Percentiles rank a stretch among this genome's conserved stretches.
These are phyloP conservation scores for Drosophila lini DNA, from an alignment of 1,140 invertebrate species.

Conservation along the genomic window DNA sequence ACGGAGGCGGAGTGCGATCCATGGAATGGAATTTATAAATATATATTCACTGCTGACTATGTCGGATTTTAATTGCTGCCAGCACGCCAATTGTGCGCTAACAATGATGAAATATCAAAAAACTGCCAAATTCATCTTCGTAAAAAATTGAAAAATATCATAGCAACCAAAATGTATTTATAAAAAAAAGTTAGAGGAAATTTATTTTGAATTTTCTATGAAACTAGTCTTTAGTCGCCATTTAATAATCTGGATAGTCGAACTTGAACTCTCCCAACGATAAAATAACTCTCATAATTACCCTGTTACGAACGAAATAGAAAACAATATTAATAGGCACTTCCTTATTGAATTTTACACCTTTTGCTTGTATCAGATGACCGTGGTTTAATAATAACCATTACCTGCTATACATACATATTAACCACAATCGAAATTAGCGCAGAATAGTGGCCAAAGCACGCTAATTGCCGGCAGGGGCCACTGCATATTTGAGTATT, in stretches of 20 bases:
- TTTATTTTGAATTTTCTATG: neutral
- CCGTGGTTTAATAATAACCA: slow-evolving; percentile 11
- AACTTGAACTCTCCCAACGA: neutral
- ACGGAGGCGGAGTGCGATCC: neutral
- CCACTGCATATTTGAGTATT: neutral
- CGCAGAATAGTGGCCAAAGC: neutral
- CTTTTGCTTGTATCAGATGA: neutral
- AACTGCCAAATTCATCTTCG: neutral
- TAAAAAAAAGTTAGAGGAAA: neutral
- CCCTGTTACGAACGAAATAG: neutral
- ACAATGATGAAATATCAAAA: slow-evolving; percentile 25
- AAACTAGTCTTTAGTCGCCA: neutral
- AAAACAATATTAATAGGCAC: neutral
- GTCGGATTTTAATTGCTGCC: slow-evolving; percentile 31
- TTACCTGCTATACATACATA: neutral
- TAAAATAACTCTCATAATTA: neutral
- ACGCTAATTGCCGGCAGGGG: slow-evolving; percentile 39
- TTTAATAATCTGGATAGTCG: too few relatives aligned
- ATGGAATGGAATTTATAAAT: slow-evolving; percentile 23
- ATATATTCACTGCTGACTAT: slow-evolving; percentile 3
- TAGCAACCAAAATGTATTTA: neutral
- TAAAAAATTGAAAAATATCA: neutral
- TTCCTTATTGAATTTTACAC: neutral
- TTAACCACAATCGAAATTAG: slow-evolving; percentile 30
- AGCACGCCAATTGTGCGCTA: slow-evolving; percentile 28